A percentile compares a stretch with the other conserved stretches of the same genome.
Conservation (phyloP, 2,797 vertebrate species). For the Anguilla marmorata region DNA sequence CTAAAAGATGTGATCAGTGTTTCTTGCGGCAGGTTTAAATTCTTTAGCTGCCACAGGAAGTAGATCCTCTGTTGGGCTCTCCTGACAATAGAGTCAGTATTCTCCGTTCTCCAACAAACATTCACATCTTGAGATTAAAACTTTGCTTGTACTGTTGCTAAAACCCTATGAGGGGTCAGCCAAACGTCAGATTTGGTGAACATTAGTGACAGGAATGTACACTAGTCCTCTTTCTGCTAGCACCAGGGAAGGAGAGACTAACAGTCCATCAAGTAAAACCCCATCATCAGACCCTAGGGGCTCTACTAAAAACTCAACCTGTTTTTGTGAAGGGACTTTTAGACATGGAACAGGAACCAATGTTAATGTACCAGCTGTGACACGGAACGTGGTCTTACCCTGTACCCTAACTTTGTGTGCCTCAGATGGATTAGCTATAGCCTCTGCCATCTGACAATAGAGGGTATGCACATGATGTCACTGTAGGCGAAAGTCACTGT, state of each 20-base stretch:
- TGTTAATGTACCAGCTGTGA: constrained; percentile 1
- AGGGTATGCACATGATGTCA: too few relatives aligned
- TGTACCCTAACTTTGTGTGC: not conserved
- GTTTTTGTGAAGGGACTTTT: not conserved
- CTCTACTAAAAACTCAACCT: constrained; percentile 3
- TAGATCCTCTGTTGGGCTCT: too few relatives aligned
- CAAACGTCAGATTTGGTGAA: not conserved
- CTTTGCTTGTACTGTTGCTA: not conserved
- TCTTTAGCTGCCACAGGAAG: too few relatives aligned
- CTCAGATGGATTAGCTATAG: not conserved
- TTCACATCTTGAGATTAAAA: too few relatives aligned
- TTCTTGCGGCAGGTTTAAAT: too few relatives aligned
- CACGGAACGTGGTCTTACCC: not conserved
- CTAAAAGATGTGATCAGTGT: too few relatives aligned
- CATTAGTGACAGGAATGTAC: not conserved
- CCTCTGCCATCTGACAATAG: not conserved
- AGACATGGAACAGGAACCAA: constrained; percentile 9
- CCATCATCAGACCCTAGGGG: not conserved
- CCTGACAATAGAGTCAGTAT: not conserved
- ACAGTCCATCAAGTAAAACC: not conserved
- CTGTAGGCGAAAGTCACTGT: too few relatives aligned
- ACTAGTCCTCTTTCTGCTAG: not conserved
- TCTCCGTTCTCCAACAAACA: too few relatives aligned
- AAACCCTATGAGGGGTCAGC: constrained; percentile 5
- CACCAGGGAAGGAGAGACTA: not conserved